Percentiles rank a stretch among this genome's conserved stretches.
Conservation (phyloP, 2,113 vertebrate species). For the Erythrocercus mccallii region DNA sequence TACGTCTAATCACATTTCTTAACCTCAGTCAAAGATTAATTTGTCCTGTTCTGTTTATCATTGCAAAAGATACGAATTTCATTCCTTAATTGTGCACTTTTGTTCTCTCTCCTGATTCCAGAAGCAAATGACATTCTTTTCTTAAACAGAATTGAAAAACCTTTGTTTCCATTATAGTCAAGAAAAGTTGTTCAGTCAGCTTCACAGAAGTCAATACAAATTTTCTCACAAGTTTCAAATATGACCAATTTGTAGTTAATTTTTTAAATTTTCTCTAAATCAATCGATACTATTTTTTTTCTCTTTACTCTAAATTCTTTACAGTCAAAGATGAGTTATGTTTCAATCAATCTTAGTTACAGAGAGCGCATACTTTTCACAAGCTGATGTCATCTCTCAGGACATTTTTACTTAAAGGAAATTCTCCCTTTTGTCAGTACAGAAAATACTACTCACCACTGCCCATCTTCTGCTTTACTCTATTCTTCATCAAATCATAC, state of each 20-base stretch:
- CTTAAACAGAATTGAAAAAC: background rate
- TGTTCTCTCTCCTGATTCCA: background rate
- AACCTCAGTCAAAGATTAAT: background rate
- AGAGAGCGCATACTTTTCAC: background rate
- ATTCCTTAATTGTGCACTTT: background rate
- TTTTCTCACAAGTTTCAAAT: background rate
- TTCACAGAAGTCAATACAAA: background rate
- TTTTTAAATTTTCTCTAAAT: background rate
- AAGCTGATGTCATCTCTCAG: background rate
- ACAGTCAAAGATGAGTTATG: background rate
- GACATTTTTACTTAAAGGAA: background rate
- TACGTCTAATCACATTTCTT: background rate
- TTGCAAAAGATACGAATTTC: background rate
- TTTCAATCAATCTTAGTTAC: background rate
- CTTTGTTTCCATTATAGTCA: background rate
- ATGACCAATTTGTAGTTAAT: background rate
- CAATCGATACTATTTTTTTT: background rate
- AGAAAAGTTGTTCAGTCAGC: background rate
- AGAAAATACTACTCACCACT: constrained; percentile 41
- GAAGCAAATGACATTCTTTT: background rate
- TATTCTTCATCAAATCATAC: background rate
- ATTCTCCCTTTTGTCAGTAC: background rate
- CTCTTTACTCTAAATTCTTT: background rate
- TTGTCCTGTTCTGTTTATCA: background rate
- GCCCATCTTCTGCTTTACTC: background rate